Evolutionary conservation across 1,140 invertebrate genomes (phyloP), one percentile per base, ranked within the genome.

Genomic region (Muscidifurax raptorellus): DNA sequence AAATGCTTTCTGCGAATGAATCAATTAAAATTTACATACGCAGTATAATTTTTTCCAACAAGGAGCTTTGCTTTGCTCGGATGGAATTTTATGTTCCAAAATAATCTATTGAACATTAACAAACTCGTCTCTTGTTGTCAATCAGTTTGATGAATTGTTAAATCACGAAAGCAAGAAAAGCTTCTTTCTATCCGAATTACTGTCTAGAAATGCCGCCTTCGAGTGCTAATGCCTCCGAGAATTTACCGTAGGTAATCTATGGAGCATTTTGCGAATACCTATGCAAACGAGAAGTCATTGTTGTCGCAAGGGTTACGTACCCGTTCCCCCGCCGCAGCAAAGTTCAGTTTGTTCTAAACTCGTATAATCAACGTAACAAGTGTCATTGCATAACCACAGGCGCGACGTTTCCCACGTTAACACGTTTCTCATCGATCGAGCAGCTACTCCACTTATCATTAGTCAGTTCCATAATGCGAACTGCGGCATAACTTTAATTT

Each of bases 341-440:
- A 64, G 36, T 40, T 10, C 36, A 40, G 36, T 40, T 40, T 40
- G 36, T 40, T 40, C 36, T 40, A 40, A 40, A 40, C 36, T 40
- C 36, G 36, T 40, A n/a, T n/a, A 40, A 40, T 40, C 36, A 40
- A 10, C 36, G 9, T 40, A 40, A 36, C 36, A 36, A 40, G 36
- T 40, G 36, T 40, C 36, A 40, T 40, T 40, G 36, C 36, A 40
- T 40, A 40, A 40, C 36, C 44, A 47, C 44, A 18, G 15, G 44
- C 44, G 71, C 28, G 13, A 28, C 52, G 27, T 64, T 78, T 78
- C 76, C 76, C 76, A 78, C 76, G 76, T 78, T 64, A 78, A 78
- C 76, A 52, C 76, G 76, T 78, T 78, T 78, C 76, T 32, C 76
- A 64, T 78, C 76, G 76, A 64, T 78, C 28, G 13, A 15, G 1